phyloP scores from a whole-genome alignment of 1,140 invertebrate species.

The Aporrectodea caliginosa region DNA sequence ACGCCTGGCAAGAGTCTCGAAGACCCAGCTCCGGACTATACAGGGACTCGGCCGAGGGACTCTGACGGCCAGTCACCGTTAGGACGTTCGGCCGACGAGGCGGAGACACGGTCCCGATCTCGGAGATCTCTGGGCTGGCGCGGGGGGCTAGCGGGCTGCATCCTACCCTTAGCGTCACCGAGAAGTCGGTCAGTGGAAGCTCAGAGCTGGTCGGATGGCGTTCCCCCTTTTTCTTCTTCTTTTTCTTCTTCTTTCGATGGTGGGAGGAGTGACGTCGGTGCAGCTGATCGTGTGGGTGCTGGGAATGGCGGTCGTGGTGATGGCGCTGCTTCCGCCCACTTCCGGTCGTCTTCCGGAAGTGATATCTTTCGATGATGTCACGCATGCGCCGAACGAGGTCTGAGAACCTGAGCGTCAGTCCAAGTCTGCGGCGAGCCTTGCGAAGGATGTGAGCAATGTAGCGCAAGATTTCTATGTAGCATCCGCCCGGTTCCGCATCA shows the following conservation, averaged over 20 bases:
- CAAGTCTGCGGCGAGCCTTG: conserved; percentile 65
- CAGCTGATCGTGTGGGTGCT: no score
- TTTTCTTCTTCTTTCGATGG: background rate
- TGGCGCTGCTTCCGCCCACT: background rate
- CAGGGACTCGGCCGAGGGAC: background rate
- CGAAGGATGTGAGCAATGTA: conserved; percentile 88
- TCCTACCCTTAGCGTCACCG: background rate
- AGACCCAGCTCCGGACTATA: background rate
- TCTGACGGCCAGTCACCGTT: background rate
- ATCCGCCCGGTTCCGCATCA: conserved; percentile 52
- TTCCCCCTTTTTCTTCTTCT: background rate
- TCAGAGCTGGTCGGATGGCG: background rate
- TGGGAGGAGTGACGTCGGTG: no score
- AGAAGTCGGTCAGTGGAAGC: background rate
- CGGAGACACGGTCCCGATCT: background rate
- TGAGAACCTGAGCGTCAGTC: background rate
- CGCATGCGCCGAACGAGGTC: no score
- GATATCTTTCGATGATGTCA: no score
- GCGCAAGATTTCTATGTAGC: conserved; percentile 68
- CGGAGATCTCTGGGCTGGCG: background rate
- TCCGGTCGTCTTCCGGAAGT: no score
- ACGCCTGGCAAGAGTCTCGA: no score
- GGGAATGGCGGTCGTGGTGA: no score
- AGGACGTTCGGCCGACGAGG: background rate
- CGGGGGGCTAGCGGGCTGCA: background rate